Percentiles rank a stretch among this genome's conserved stretches.
These are phyloP conservation scores for Prionailurus bengalensis DNA, from an alignment of 2,113 vertebrate genomes.

Conservation along the genomic window DNA sequence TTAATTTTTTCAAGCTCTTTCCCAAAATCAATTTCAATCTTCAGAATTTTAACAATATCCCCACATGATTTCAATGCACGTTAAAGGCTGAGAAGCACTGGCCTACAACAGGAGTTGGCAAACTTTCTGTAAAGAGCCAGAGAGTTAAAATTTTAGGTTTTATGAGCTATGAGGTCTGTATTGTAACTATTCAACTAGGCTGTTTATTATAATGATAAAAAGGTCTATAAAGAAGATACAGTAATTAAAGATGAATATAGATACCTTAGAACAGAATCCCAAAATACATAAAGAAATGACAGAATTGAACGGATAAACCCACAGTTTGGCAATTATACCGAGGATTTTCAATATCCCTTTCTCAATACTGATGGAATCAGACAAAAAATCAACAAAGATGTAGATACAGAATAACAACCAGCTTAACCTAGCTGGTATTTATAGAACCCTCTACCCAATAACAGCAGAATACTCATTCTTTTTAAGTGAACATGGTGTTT, in stretches of 20 bases:
- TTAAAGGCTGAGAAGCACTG: background rate
- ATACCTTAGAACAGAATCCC: background rate
- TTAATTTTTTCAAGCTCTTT: background rate
- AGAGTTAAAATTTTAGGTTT: constrained; percentile 31
- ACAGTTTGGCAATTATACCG: background rate
- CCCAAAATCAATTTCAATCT: constrained; percentile 17
- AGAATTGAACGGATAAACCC: background rate
- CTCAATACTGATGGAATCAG: background rate
- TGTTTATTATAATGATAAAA: background rate
- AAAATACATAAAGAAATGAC: background rate
- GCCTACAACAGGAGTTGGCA: background rate
- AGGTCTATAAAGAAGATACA: background rate
- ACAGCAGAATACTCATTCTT: background rate
- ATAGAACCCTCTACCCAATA: background rate
- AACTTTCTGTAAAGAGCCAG: constrained; percentile 18
- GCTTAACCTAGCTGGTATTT: background rate
- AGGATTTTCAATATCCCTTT: background rate
- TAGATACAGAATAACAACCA: background rate
- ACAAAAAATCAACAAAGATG: constrained; percentile 8
- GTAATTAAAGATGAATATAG: background rate
- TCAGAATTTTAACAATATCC: constrained; percentile 20
- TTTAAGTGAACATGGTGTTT: background rate
- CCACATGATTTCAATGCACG: background rate
- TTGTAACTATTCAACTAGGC: constrained; percentile 6
- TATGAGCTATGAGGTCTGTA: background rate